Evolutionary conservation across 2,888 invertebrate species (phyloP).

Genomic region (Spatulosminthurus flaviceps): DNA sequence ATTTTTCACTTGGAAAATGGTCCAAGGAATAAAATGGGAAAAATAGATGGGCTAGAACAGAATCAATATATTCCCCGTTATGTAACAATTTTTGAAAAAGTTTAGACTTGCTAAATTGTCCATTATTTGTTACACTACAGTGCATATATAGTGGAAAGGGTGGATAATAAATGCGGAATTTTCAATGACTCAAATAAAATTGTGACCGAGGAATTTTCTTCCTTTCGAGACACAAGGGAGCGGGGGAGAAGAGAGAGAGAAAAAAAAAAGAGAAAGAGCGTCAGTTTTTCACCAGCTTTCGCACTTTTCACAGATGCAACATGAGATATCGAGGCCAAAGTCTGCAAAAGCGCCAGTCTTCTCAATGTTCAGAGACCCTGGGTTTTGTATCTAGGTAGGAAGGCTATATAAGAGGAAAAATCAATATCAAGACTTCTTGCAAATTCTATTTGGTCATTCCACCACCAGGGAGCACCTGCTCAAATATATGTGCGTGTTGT

Average conservation of each 20-base stretch:
- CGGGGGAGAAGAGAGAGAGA: too few relatives aligned
- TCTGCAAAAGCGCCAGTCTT: background rate
- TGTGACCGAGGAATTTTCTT: background rate
- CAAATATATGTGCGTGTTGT: background rate
- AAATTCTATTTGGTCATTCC: constrained; percentile 21
- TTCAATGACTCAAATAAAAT: background rate
- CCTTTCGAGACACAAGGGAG: too few relatives aligned
- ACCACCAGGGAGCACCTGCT: constrained; percentile 47
- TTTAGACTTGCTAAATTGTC: background rate
- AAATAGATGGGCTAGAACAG: background rate
- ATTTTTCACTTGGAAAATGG: background rate
- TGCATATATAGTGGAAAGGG: background rate
- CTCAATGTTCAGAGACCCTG: background rate
- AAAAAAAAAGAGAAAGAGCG: background rate
- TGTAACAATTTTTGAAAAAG: background rate
- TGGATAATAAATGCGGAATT: constrained; percentile 19
- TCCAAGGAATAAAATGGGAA: background rate
- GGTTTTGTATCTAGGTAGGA: constrained; percentile 6
- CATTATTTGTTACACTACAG: background rate
- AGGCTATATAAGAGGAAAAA: constrained; percentile 35
- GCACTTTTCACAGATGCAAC: background rate
- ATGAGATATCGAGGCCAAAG: background rate
- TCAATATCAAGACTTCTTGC: constrained; percentile 46
- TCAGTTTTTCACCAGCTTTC: constrained; percentile 22
- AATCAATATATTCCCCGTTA: background rate